A percentile compares a stretch with the other conserved stretches of the same genome.
Evolutionary conservation across 2,888 invertebrate species (phyloP).

Genomic region (Drosophila siamana): DNA sequence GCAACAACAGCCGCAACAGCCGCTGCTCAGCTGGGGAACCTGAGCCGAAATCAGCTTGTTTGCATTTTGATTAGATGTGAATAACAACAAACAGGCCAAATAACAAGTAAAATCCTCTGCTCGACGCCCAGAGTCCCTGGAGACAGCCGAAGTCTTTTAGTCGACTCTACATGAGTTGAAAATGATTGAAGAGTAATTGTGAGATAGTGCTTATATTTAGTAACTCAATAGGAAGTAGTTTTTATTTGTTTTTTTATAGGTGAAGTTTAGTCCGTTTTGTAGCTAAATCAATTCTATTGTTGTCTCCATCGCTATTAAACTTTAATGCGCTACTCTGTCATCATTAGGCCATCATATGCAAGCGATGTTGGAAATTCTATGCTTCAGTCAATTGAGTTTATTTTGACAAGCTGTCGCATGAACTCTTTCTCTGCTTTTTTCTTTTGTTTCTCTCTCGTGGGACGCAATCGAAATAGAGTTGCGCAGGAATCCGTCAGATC

Average conservation of each 20-base stretch:
- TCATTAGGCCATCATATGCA: not conserved
- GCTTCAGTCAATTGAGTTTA: not conserved
- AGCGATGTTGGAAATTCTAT: not conserved
- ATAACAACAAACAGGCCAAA: constrained; percentile 32
- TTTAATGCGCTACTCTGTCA: not conserved
- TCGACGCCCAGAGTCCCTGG: not conserved
- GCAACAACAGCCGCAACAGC: constrained; percentile 37
- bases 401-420: not conserved
- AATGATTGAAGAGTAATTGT: no score
- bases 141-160: not conserved
- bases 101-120: no score
- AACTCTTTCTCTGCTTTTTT: not conserved
- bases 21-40: constrained; percentile 16
- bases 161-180: no score
- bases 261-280: no score
- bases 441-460: not conserved
- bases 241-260: no score
- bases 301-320: not conserved
- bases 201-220: no score
- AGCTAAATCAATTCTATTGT: not conserved
- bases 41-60: constrained; percentile 70
- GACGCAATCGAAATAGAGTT: not conserved
- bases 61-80: constrained; percentile 75
- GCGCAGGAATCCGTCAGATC: constrained; percentile 27
- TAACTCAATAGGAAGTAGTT: no score